Percentiles rank a stretch among this genome's conserved stretches.
phyloP scores from a whole-genome alignment of 1,140 invertebrate species.

The Paraescarpia echinospica region DNA sequence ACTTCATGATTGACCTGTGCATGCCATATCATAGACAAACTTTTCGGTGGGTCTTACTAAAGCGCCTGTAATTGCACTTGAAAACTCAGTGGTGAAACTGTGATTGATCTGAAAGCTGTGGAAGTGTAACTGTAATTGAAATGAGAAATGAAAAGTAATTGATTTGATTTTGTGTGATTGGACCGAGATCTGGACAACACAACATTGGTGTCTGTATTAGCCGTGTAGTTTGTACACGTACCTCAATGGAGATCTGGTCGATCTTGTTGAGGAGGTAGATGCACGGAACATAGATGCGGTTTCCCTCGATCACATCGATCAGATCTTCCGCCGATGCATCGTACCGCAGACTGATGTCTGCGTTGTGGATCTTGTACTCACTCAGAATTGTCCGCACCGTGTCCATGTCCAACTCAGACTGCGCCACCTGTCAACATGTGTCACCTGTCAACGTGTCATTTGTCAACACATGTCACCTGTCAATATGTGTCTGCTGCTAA shows the following conservation, averaged over 20 bases:
- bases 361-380: conserved; percentile 99
- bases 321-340: conserved; percentile 97
- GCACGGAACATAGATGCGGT: conserved; percentile 95
- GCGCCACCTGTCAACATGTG: conserved; percentile 68
- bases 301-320: conserved; percentile 98
- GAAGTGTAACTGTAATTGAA: no score
- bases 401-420: conserved; percentile 93
- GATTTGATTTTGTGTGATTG: no score
- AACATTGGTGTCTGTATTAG: no score
- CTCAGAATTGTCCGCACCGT: conserved; percentile 94
- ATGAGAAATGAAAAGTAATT: no score
- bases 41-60: no score
- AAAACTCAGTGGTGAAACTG: no score
- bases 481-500: not conserved
- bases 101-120: no score
- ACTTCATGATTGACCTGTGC: no score
- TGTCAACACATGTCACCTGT: not conserved
- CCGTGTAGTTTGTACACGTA: conserved; percentile 32
- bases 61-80: no score
- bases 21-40: no score
- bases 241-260: conserved; percentile 70
- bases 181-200: no score
- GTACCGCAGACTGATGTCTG: conserved; percentile 70
- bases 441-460: not conserved
- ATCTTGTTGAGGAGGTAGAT: conserved; percentile 99